Conservation (phyloP, 35 echinoderm and acorn worm genomes). For the Patiria miniata region DNA sequence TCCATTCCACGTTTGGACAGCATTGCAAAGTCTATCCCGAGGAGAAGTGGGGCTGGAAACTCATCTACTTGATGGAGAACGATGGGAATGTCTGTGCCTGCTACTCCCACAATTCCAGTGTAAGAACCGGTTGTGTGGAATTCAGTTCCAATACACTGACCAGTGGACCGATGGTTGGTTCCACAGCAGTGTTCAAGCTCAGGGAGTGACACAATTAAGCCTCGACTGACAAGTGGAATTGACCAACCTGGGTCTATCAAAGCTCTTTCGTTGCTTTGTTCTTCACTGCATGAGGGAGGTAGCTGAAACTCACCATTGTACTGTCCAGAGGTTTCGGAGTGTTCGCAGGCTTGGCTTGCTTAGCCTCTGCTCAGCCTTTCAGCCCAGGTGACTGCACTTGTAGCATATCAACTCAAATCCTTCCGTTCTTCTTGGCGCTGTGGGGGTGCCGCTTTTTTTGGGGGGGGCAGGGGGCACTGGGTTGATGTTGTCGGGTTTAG, state of each 20-base stretch:
- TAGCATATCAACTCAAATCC: not conserved
- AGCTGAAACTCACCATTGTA: not conserved
- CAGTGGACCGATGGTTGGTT: not conserved
- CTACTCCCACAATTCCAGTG: constrained; percentile 1
- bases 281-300: not conserved
- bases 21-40: constrained; percentile 36
- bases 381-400: not conserved
- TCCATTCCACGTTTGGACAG: constrained; percentile 23
- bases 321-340: too few relatives aligned
- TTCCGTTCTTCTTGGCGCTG: not conserved
- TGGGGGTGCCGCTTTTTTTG: too few relatives aligned
- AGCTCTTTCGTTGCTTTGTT: not conserved
- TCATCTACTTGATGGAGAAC: not conserved
- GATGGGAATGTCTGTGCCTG: not conserved
- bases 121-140: not conserved
- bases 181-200: not conserved
- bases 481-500: too few relatives aligned
- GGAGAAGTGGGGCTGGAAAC: constrained; percentile 29
- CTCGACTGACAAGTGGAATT: constrained; percentile 26
- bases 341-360: too few relatives aligned
- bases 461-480: too few relatives aligned
- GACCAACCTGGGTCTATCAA: constrained; percentile 44
- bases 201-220: constrained; percentile 39
- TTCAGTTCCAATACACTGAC: not conserved
- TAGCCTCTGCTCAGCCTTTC: not conserved